These are phyloP conservation scores for Scytalopus superciliaris DNA, from an alignment of 2,113 vertebrate genomes.

Conservation along the genomic window DNA sequence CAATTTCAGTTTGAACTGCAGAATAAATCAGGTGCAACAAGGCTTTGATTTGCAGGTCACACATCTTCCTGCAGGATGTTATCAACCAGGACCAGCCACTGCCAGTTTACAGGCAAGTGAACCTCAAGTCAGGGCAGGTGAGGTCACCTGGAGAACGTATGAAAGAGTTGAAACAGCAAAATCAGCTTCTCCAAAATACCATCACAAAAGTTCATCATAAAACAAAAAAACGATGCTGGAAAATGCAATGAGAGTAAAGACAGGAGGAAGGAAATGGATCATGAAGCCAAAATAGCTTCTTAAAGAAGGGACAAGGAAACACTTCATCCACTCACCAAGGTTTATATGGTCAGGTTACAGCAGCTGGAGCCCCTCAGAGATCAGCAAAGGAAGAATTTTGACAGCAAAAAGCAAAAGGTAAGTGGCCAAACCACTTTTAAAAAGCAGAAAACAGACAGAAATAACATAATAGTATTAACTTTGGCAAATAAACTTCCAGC, in stretches of 20 bases:
- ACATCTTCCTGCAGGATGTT: neutral
- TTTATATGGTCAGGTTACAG: neutral
- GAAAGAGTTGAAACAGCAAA: neutral
- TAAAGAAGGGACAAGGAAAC: neutral
- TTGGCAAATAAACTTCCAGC: neutral
- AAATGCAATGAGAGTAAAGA: neutral
- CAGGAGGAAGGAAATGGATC: neutral
- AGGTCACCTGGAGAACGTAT: neutral
- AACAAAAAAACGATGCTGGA: neutral
- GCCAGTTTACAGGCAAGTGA: neutral
- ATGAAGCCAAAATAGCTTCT: neutral
- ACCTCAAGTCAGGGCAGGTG: neutral
- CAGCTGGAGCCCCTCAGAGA: neutral
- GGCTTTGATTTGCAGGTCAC: neutral
- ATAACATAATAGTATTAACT: neutral
- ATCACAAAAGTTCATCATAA: neutral
- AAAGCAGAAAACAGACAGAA: neutral
- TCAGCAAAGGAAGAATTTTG: neutral
- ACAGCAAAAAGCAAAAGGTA: too few species aligned
- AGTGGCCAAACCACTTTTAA: neutral
- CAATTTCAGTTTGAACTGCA: slow-evolving; percentile 16
- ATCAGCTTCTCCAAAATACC: neutral
- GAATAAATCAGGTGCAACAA: neutral
- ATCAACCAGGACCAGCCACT: neutral
- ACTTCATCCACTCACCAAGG: accelerated